Percentiles rank a stretch among this genome's conserved stretches.
Conservation (phyloP, 2,888 invertebrate genomes). For the Leptopterna dolabrata region DNA sequence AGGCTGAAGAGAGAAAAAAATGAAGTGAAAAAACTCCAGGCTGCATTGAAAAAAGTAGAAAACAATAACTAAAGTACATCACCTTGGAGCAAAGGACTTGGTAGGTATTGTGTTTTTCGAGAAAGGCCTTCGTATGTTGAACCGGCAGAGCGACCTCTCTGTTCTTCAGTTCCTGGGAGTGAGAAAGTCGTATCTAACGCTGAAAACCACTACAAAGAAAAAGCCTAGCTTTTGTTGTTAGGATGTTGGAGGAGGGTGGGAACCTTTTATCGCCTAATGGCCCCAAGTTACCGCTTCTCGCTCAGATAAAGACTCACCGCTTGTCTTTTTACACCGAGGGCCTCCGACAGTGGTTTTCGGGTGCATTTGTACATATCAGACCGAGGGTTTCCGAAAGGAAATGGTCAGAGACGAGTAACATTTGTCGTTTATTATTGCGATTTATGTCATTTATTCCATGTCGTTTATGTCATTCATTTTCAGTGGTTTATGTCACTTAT, state of each 20-base stretch:
- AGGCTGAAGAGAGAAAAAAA: not conserved
- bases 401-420: too few species aligned
- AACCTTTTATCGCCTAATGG: conserved; percentile 2
- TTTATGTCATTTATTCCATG: too few species aligned
- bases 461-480: too few species aligned
- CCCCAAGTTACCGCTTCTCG: not conserved
- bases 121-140: not conserved
- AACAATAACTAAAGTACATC: not conserved
- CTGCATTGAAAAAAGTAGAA: too few species aligned
- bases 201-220: conserved; percentile 8
- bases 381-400: too few species aligned
- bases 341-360: not conserved
- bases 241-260: not conserved
- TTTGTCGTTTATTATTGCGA: too few species aligned
- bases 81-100: not conserved
- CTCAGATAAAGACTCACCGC: not conserved
- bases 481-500: too few species aligned
- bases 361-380: not conserved
- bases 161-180: not conserved
- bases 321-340: not conserved
- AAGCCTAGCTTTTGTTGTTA: not conserved
- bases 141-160: too few species aligned
- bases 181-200: not conserved
- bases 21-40: not conserved
- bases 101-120: not conserved